Percentiles rank a stretch among this genome's conserved stretches.
phyloP scores from a whole-genome alignment of 2,113 vertebrate genomes.

The Zosterops hypoxanthus region DNA sequence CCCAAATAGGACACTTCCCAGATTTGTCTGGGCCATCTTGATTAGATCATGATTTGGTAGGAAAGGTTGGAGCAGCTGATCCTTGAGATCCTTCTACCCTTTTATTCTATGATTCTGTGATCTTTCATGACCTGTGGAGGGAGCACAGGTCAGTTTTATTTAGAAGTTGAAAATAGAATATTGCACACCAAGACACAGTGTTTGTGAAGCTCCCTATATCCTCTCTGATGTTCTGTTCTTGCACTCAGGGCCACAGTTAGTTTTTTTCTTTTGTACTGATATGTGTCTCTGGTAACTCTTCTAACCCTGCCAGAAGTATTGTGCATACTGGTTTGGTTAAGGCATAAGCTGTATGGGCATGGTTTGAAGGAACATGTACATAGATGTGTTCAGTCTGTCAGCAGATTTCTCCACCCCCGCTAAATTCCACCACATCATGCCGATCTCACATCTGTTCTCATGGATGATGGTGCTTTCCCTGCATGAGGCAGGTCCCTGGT shows the following conservation, averaged over 20 bases:
- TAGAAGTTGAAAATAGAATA: neutral
- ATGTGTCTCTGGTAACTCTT: neutral
- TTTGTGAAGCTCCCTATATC: neutral
- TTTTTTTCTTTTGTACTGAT: neutral
- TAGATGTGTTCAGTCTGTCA: neutral
- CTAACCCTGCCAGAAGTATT: neutral
- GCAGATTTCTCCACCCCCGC: neutral
- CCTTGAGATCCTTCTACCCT: neutral
- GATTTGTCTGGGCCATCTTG: neutral
- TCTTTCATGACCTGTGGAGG: neutral
- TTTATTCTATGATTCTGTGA: neutral
- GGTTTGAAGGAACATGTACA: neutral
- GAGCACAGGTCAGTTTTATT: neutral
- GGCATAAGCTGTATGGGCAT: neutral
- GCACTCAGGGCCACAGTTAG: neutral
- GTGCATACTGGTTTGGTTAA: neutral
- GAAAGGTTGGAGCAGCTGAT: neutral
- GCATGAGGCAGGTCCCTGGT: neutral
- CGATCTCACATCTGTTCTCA: fast-evolving
- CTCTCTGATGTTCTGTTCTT: neutral
- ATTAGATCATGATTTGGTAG: neutral
- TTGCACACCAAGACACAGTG: neutral
- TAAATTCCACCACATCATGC: neutral
- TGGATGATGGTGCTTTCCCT: neutral
- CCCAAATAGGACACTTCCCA: neutral